These are phyloP conservation scores for Eristalis arbustorum DNA, from an alignment of 2,888 invertebrate species.

Conservation along the genomic window DNA sequence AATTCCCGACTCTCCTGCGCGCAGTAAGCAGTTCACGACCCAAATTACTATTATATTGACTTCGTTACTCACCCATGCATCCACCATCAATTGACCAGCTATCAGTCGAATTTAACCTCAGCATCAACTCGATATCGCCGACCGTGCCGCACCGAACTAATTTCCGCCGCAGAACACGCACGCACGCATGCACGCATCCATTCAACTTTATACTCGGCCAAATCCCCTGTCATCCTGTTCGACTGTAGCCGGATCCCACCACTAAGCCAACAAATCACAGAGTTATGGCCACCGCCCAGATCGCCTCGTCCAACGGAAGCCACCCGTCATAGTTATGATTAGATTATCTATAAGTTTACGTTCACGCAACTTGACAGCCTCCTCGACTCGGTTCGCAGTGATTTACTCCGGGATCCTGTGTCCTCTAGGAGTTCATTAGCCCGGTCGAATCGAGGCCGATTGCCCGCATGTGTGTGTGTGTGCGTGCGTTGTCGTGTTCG, in stretches of 20 bases:
- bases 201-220: neutral
- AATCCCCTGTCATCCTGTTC: neutral
- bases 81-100: neutral
- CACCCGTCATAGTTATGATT: constrained; percentile 51
- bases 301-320: neutral
- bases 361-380: constrained; percentile 50
- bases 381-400: constrained; percentile 24
- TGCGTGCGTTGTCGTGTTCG: neutral
- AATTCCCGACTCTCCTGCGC: too few species aligned
- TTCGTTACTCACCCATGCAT: neutral
- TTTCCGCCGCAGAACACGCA: constrained; percentile 16
- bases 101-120: constrained; percentile 26
- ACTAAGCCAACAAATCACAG: constrained; percentile 43
- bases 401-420: constrained; percentile 35
- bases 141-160: constrained; percentile 7
- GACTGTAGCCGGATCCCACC: neutral
- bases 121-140: constrained; percentile 25
- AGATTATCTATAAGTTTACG: constrained; percentile 59
- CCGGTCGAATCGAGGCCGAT: neutral
- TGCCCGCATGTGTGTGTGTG: neutral
- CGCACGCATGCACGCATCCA: neutral
- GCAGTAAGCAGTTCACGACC: neutral
- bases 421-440: constrained; percentile 33
- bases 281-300: constrained; percentile 7
- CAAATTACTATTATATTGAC: neutral